phyloP scores from a whole-genome alignment of 2,888 invertebrate species.

The Baccha elongata region DNA sequence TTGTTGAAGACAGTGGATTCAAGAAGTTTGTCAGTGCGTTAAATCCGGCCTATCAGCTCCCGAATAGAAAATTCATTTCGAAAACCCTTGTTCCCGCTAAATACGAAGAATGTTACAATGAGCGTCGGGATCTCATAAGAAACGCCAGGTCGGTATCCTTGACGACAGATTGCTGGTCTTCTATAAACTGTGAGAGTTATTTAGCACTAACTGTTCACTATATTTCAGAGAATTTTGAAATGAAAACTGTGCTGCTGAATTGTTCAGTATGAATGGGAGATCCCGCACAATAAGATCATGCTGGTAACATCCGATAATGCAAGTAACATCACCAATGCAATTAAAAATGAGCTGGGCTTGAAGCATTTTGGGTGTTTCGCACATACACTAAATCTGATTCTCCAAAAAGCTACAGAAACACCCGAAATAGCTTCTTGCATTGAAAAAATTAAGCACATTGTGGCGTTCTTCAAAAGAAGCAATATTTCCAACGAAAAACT shows the following conservation, averaged over 20 bases:
- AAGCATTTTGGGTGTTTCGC: neutral
- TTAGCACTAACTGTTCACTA: conserved; percentile 35
- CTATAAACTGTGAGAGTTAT: conserved; percentile 28
- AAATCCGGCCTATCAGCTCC: neutral
- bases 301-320: too few relatives aligned
- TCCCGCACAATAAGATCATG: neutral
- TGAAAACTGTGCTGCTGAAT: neutral
- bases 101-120: conserved; percentile 17
- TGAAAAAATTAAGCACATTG: conserved; percentile 48
- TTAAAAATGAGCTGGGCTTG: neutral
- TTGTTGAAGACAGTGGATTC: neutral
- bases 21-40: neutral
- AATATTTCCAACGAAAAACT: conserved; percentile 55
- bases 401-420: neutral
- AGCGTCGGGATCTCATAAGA: neutral
- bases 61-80: neutral
- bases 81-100: neutral
- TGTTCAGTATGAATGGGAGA: neutral
- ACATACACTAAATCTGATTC: neutral
- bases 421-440: neutral
- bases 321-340: neutral
- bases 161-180: conserved; percentile 41
- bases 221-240: neutral
- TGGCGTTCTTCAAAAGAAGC: conserved; percentile 48
- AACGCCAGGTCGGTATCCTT: conserved; percentile 5